Evolutionary conservation across 64 coral and sea anemone species (phyloP).

Genomic region (Pachyseris speciosa): DNA sequence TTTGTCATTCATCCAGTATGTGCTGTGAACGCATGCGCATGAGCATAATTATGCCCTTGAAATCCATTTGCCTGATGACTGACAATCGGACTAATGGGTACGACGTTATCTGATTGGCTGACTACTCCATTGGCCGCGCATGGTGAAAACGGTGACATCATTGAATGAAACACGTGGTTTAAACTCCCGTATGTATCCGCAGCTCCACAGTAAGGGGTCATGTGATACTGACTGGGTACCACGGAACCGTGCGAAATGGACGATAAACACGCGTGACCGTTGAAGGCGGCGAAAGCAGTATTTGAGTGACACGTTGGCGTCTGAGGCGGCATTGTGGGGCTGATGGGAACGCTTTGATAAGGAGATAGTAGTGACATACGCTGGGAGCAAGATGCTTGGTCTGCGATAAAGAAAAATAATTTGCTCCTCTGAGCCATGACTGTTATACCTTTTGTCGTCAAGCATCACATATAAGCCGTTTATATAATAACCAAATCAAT

Average conservation of each 20-base stretch:
- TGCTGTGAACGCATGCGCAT: conserved; percentile 52
- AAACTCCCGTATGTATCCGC: conserved; percentile 83
- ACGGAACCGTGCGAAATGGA: conserved; percentile 46
- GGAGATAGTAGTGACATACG: conserved; percentile 22
- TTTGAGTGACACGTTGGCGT: conserved; percentile 55
- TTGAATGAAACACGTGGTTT: conserved; percentile 62
- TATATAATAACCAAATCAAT: too few species aligned
- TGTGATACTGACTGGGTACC: conserved; percentile 74
- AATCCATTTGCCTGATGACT: conserved; percentile 62
- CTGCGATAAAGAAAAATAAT: background rate
- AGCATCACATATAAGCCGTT: too few species aligned
- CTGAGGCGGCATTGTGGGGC: conserved; percentile 27
- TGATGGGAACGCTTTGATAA: conserved; percentile 31
- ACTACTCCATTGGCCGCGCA: conserved; percentile 43
- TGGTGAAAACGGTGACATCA: conserved; percentile 50
- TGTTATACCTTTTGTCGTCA: too few species aligned
- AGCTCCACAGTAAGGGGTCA: conserved; percentile 81
- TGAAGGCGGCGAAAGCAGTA: conserved; percentile 58
- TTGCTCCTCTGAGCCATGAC: too few species aligned
- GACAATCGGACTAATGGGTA: conserved; percentile 35
- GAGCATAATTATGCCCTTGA: background rate
- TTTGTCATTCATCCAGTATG: conserved; percentile 31
- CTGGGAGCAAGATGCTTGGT: conserved; percentile 52
- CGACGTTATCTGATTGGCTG: conserved; percentile 27
- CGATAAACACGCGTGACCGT: conserved; percentile 74